Conservation (phyloP, 2,888 invertebrate genomes). For the Eumerus sabulonum region DNA sequence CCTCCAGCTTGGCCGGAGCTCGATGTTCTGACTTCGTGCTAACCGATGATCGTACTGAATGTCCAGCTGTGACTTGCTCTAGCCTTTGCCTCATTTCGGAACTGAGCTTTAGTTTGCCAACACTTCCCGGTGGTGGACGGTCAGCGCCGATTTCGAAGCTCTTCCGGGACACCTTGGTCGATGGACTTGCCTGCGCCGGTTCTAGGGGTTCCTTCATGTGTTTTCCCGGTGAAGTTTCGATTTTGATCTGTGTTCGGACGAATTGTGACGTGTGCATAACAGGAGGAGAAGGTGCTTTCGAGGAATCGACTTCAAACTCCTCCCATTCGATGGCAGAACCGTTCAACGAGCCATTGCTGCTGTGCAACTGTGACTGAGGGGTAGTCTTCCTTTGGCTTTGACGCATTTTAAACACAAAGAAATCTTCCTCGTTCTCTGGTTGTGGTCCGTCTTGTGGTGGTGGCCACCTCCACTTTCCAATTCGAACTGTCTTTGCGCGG, state of each 20-base stretch:
- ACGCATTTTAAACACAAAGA: constrained; percentile 92
- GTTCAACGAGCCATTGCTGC: constrained; percentile 75
- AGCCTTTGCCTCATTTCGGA: constrained; percentile 94
- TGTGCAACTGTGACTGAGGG: constrained; percentile 81
- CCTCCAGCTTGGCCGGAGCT: constrained; percentile 89
- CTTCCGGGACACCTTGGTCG: constrained; percentile 76
- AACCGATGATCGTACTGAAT: constrained; percentile 89
- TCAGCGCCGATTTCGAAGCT: constrained; percentile 91
- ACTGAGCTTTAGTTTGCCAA: constrained; percentile 93
- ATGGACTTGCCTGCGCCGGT: constrained; percentile 20
- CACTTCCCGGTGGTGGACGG: constrained; percentile 90
- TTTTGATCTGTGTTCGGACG: constrained; percentile 73
- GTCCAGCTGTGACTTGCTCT: constrained; percentile 93
- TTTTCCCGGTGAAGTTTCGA: constrained; percentile 72
- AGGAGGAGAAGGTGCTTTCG: constrained; percentile 75
- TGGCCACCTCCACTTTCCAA: constrained; percentile 98
- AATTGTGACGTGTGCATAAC: constrained; percentile 71
- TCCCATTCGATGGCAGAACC: constrained; percentile 88
- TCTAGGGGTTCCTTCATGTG: constrained; percentile 37
- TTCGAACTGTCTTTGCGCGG: constrained; percentile 94
- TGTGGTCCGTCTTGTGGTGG: constrained; percentile 88
- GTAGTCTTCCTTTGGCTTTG: constrained; percentile 90
- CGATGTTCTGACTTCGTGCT: constrained; percentile 86
- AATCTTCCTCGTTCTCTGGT: constrained; percentile 88
- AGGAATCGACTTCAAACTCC: constrained; percentile 87